Conservation (phyloP, 2,113 vertebrate species). For the Heterocephalus glaber region DNA sequence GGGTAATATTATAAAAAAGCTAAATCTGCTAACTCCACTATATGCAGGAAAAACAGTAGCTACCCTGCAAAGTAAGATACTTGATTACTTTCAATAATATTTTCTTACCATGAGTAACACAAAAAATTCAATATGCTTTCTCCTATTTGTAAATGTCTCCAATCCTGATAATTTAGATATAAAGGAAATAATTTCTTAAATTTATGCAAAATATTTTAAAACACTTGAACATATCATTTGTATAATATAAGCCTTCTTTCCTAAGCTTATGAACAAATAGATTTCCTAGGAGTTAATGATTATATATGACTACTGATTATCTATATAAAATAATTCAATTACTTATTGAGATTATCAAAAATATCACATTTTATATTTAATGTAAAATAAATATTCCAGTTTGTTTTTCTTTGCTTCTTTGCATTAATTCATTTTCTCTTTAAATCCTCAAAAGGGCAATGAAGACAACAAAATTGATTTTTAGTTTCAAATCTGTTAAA, state of each 20-base stretch:
- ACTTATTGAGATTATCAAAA: not conserved
- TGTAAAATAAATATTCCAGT: not conserved
- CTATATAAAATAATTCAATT: not conserved
- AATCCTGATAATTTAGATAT: not conserved
- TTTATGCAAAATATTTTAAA: constrained; percentile 3
- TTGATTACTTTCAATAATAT: not conserved
- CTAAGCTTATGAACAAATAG: not conserved
- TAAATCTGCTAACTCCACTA: not conserved
- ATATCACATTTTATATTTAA: not conserved
- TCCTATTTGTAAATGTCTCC: not conserved
- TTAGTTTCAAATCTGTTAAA: constrained; percentile 78
- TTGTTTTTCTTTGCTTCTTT: not conserved
- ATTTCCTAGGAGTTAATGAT: not conserved
- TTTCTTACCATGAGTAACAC: not conserved
- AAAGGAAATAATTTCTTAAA: not conserved
- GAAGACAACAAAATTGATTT: constrained; percentile 83
- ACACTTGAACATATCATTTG: not conserved
- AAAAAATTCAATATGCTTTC: not conserved
- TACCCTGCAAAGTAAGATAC: not conserved
- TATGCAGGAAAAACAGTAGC: not conserved
- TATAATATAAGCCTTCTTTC: not conserved
- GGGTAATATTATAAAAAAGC: not conserved
- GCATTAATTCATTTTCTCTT: constrained; percentile 48
- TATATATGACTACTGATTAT: not conserved
- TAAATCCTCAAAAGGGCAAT: constrained; percentile 80